Evolutionary conservation across 1,140 invertebrate genomes (phyloP), one percentile per base, ranked within the genome.

Genomic region (Drosophila murphyi): DNA sequence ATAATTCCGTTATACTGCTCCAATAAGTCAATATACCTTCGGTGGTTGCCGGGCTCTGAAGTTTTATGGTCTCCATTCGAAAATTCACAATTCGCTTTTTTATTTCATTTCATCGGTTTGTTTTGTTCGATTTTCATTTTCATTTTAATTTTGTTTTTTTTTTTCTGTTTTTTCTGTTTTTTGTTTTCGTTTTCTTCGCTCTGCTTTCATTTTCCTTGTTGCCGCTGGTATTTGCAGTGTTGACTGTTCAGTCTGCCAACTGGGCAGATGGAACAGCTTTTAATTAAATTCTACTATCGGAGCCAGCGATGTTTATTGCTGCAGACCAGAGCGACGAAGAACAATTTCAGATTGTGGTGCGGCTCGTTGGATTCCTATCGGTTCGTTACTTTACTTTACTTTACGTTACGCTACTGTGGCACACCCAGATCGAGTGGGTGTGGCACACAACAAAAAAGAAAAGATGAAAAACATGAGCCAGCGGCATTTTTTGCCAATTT

Each of bases 201-300:
- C n/a, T 5, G 29, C 6, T n/a, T 2, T 3, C 47, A 41, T 50
- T 56, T 28, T 34, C 10, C 39, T n/a, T 43, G 6, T 4, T 72
- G 60, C 69, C 50, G 8, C 35, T 29, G 34, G 43, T 29, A 60
- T 60, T 45, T 39, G 37, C 48, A 51, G 31, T 20, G 37, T 32
- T 39, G 3, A 3, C 12, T 35, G 31, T 34, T 31, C 52, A 50
- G 35, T 65, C 39, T 20, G 43, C 63, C 45, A 67, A 48, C 64
- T 39, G 61, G 37, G 54, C 62, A 65, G 57, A 35, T 28, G 47
- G 41, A 55, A 68, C 45, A 55, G 52, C 64, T 82, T 71, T 82
- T 82, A 82, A 82, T 82, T 82, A 82, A 82, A 83, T 76, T 65
- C 69, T 61, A 54, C 73, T 72, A 63, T 64, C 69, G 69, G 35